phyloP scores from a whole-genome alignment of 2,797 vertebrate species.

The Sebastes vulpes region DNA sequence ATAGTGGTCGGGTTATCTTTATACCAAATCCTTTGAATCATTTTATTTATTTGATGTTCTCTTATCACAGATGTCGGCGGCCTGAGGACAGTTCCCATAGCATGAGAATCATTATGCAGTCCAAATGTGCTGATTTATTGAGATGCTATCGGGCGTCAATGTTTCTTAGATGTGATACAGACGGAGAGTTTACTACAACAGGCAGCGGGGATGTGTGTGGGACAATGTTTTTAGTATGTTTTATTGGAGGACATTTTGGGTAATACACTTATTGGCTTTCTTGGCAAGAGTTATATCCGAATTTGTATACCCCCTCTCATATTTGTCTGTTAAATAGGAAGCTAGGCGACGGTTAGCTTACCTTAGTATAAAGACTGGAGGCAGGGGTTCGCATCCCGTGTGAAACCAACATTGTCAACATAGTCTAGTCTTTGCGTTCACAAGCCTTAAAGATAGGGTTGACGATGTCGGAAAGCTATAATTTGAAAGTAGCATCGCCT shows the following conservation, averaged over 20 bases:
- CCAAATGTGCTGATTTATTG: conserved; percentile 62
- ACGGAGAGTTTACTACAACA: conserved; percentile 4
- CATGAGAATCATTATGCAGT: conserved; percentile 46
- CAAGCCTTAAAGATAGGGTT: too few relatives aligned
- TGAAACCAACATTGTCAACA: too few relatives aligned
- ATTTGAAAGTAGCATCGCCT: too few relatives aligned
- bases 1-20: conserved; percentile 51
- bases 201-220: not conserved
- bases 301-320: not conserved
- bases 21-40: conserved; percentile 42
- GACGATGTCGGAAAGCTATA: too few relatives aligned
- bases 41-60: conserved; percentile 47
- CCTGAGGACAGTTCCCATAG: conserved; percentile 54
- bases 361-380: not conserved
- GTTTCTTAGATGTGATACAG: conserved; percentile 28
- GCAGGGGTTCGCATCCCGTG: too few relatives aligned
- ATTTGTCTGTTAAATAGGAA: not conserved
- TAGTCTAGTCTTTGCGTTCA: too few relatives aligned
- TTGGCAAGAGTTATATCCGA: not conserved
- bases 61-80: conserved; percentile 58
- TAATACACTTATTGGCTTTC: not conserved
- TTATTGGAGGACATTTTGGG: not conserved
- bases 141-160: conserved; percentile 43
- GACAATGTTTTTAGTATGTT: not conserved
- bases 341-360: not conserved